Evolutionary conservation across 2,113 vertebrate species (phyloP).

Genomic region (Myxocyprinus asiaticus): DNA sequence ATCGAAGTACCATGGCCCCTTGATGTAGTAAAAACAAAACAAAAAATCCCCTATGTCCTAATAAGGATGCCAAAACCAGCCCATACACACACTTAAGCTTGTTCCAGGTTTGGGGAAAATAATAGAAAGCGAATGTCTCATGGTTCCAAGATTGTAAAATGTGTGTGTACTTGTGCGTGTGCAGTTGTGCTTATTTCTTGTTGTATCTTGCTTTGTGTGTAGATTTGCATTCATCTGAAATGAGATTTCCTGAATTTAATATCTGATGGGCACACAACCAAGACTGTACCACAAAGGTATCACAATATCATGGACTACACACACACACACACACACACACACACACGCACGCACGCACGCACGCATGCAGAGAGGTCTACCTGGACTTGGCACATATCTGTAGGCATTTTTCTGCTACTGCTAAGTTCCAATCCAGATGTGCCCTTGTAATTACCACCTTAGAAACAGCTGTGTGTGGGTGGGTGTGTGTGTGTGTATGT

Average conservation of each 20-base stretch:
- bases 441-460: slow-evolving; percentile 52
- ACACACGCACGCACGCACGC: no score
- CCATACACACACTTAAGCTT: neutral
- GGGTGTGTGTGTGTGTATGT: neutral
- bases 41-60: no score
- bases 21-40: no score
- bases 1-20: no score
- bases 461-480: slow-evolving; percentile 49
- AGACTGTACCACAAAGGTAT: neutral
- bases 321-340: slow-evolving; percentile 16
- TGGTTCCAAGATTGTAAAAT: neutral
- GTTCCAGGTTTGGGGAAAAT: neutral
- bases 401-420: slow-evolving; percentile 43
- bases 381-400: slow-evolving; percentile 38
- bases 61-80: neutral
- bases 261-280: slow-evolving; percentile 8
- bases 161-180: neutral
- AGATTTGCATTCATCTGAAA: slow-evolving; percentile 25
- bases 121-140: neutral
- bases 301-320: neutral
- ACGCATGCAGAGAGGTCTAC: neutral
- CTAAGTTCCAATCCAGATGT: slow-evolving; percentile 57
- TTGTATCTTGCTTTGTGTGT: neutral
- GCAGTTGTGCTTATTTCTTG: neutral
- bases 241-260: neutral